A percentile compares a stretch with the other conserved stretches of the same genome.
These are phyloP conservation scores for Hydropsyche tenuis DNA, from an alignment of 1,140 invertebrate species.

Conservation along the genomic window DNA sequence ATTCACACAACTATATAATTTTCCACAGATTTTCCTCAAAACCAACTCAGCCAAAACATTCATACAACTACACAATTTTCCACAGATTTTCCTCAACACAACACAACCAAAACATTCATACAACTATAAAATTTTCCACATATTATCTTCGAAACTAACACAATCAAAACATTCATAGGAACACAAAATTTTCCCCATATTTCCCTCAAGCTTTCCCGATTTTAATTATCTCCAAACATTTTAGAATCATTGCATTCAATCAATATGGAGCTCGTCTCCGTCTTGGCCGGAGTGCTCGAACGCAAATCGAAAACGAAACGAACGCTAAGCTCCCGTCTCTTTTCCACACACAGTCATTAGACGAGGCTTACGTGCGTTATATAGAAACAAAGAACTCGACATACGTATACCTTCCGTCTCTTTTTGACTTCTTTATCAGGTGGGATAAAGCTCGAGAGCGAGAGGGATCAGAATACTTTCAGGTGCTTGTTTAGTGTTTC, in stretches of 20 bases:
- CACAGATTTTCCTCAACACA: too few relatives aligned
- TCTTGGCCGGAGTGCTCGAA: neutral
- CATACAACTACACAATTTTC: too few relatives aligned
- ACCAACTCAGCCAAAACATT: too few relatives aligned
- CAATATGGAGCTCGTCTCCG: constrained; percentile 20
- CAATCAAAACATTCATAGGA: too few relatives aligned
- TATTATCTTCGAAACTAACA: too few relatives aligned
- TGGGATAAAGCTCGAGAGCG: neutral
- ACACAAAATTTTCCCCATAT: too few relatives aligned
- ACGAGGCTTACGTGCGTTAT: neutral
- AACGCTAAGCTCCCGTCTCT: neutral
- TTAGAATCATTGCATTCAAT: neutral
- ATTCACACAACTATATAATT: too few relatives aligned
- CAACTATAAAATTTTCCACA: too few relatives aligned
- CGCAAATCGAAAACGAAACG: neutral
- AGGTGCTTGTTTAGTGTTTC: too few relatives aligned
- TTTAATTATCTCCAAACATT: neutral
- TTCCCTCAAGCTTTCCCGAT: too few relatives aligned
- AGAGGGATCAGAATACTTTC: neutral
- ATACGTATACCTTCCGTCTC: neutral
- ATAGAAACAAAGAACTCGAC: neutral
- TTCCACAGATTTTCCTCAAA: too few relatives aligned
- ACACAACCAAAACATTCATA: too few relatives aligned
- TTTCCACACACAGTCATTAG: neutral
- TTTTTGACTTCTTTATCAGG: neutral